Evolutionary conservation across 2,797 vertebrate genomes (phyloP), one percentile per base, ranked within the genome.

Genomic region (Pseudochaenichthys georgianus): DNA sequence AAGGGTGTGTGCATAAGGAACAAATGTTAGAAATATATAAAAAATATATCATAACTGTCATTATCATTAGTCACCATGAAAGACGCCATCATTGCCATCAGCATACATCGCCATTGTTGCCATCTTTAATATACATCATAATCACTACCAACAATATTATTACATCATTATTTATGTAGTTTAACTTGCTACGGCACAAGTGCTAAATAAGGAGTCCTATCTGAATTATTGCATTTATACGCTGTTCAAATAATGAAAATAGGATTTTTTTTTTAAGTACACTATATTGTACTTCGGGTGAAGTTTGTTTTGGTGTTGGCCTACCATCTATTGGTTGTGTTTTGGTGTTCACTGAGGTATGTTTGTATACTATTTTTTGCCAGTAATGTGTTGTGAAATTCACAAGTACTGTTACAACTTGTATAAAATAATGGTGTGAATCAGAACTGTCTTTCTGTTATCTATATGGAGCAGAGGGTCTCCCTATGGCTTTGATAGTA

Each of bases 181-280:
- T 90, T 87, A 86, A 90, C 84, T 87, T 90, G 90, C 92, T 93
- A 94, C 91, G 90, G 85, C 82, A 92, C 87, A 79, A 89, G 89
- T 93, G 92, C 93, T 93, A 94, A 95, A 94, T 90, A 82, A 94
- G 86, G 86, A 93, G 78, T 91, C 85, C 92, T 95, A 94, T 87
- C 89, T 89, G 93, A 94, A 94, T 96, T 96, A 96, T 96, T 96
- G 95, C 95, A 96, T 95, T 95, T 93, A 96, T 96, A 96, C 95
- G 95, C 95, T 95, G 93, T 95, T 95, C 88, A 93, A 92, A 92
- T 93, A 88, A 95, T 93, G 93, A 92, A 93, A 93, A 92, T 91
- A 90, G 78, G 73, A 80, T 82, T 85, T 65, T 59, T 80, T 86
- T 86, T 86, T 90, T 89, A 86, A 64, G 80, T 92, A 90, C 86